Conservation (phyloP, 2,113 vertebrate genomes). For the human region DNA sequence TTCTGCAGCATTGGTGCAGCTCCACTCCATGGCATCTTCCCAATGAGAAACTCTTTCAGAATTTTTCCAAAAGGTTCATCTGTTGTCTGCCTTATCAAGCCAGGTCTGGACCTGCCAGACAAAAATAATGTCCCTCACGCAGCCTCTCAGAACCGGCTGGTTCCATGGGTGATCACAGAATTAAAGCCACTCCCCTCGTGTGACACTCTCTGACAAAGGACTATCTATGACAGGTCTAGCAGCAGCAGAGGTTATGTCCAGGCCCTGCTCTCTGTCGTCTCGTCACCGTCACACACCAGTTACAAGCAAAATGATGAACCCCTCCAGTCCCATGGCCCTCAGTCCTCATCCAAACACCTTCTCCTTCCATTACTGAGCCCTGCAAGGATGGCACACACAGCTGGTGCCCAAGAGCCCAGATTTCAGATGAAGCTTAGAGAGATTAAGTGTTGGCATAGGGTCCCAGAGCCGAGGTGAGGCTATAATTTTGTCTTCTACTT, state of each 20-base stretch:
- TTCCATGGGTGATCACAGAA: not conserved
- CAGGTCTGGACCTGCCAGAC: not conserved
- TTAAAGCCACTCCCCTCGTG: not conserved
- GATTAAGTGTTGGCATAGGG: not conserved
- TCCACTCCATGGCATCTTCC: constrained; percentile 2
- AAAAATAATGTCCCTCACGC: not conserved
- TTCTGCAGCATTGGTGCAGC: not conserved
- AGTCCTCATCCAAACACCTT: not conserved
- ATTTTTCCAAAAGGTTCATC: constrained; percentile 27
- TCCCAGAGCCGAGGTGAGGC: not conserved
- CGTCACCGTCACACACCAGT: not conserved
- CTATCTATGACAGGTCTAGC: accelerated
- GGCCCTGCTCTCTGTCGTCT: not conserved
- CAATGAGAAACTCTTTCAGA: constrained; percentile 18
- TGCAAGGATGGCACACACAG: not conserved
- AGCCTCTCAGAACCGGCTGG: not conserved
- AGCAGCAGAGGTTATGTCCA: not conserved
- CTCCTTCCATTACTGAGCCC: not conserved
- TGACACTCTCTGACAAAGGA: not conserved
- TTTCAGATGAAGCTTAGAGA: not conserved
- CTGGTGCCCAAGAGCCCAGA: not conserved
- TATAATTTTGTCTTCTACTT: not conserved
- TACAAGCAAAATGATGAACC: not conserved
- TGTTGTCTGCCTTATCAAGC: constrained; percentile 7
- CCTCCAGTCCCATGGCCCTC: accelerated